Evolutionary conservation across 2,888 invertebrate species (phyloP).

Genomic region (Arctia plantaginis): DNA sequence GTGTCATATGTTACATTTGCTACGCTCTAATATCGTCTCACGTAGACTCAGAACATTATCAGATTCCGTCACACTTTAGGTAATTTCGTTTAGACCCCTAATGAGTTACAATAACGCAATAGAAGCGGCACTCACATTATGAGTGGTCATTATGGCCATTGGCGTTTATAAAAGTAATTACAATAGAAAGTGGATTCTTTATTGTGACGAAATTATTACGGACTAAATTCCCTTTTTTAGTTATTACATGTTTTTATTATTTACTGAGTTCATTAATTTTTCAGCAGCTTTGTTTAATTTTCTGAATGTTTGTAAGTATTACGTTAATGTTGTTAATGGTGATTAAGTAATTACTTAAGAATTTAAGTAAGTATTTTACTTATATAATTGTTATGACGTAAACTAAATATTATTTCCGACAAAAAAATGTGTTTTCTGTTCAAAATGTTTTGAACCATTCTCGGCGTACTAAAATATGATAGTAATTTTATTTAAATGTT

Average conservation of each 20-base stretch:
- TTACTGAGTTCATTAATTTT: constrained; percentile 36
- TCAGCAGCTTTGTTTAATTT: constrained; percentile 27
- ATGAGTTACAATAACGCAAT: constrained; percentile 79
- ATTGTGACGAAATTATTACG: constrained; percentile 65
- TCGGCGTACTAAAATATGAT: background rate
- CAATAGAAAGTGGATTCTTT: constrained; percentile 66
- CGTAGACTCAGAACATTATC: constrained; percentile 74
- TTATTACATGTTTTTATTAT: constrained; percentile 46
- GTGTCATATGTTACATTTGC: constrained; percentile 59
- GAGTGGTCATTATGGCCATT: constrained; percentile 69
- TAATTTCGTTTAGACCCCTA: constrained; percentile 75
- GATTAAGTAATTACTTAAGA: constrained; percentile 4
- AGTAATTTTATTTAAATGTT: background rate
- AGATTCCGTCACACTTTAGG: constrained; percentile 82
- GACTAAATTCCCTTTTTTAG: constrained; percentile 40
- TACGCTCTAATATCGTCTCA: constrained; percentile 66
- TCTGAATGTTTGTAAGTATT: constrained; percentile 6
- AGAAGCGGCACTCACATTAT: constrained; percentile 72
- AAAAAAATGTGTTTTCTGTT: background rate
- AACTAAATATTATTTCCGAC: background rate
- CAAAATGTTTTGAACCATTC: background rate
- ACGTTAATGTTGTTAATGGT: constrained; percentile 9
- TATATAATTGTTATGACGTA: background rate
- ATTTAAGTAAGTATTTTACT: background rate
- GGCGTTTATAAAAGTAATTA: constrained; percentile 76